phyloP scores from a whole-genome alignment of 37 sponge, comb jelly and placozoan species.

The Ianthella basta region DNA sequence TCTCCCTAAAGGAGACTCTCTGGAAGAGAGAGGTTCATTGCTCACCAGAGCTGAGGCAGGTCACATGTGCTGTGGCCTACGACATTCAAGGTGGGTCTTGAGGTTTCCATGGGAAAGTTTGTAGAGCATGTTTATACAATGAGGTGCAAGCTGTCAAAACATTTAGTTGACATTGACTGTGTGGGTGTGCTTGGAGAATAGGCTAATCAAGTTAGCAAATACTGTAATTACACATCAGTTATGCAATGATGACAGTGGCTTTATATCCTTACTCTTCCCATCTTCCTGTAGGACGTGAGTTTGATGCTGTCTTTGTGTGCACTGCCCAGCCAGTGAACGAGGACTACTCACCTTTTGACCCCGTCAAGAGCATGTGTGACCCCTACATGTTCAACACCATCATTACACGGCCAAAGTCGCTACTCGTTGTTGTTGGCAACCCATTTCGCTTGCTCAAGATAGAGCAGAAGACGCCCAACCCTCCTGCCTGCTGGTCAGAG shows the following conservation, averaged over 20 bases:
- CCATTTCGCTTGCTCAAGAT: constrained; percentile 46
- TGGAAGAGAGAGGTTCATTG: constrained; percentile 1
- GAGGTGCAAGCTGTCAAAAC: too few relatives aligned
- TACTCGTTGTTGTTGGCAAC: constrained; percentile 70
- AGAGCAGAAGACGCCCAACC: constrained; percentile 14
- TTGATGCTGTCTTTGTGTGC: constrained; percentile 60
- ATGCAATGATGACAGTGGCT: too few relatives aligned
- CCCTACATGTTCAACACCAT: constrained; percentile 73
- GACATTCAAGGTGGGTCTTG: constrained; percentile 10
- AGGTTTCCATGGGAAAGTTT: too few relatives aligned
- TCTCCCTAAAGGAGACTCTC: not conserved
- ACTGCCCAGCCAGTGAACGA: constrained; percentile 49
- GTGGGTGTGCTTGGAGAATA: too few relatives aligned
- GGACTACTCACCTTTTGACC: constrained; percentile 38
- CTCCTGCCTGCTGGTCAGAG: constrained; percentile 2
- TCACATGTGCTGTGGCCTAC: not conserved
- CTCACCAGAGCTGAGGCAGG: not conserved
- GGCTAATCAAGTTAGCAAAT: too few relatives aligned
- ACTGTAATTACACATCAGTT: too few relatives aligned
- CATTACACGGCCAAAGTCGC: constrained; percentile 59
- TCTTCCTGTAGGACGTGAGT: constrained; percentile 58
- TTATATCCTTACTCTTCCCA: too few relatives aligned
- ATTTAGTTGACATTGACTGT: too few relatives aligned
- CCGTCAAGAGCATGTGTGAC: constrained; percentile 72
- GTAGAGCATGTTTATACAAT: too few relatives aligned